Percentiles rank a stretch among this genome's conserved stretches.
phyloP scores from a whole-genome alignment of 2,888 invertebrate species.

The Linyphia triangularis region DNA sequence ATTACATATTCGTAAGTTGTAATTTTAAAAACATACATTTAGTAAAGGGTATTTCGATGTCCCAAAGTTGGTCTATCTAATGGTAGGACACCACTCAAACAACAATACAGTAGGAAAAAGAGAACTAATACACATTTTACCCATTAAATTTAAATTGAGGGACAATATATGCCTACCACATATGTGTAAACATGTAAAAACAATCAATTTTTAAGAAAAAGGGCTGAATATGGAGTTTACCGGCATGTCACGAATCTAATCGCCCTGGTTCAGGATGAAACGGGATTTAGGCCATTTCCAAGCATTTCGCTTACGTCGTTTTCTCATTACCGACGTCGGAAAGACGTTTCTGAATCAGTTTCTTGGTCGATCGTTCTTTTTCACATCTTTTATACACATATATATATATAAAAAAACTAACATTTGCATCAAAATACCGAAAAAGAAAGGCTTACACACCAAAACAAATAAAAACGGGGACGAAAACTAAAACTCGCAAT shows the following conservation, averaged over 20 bases:
- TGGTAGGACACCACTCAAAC: no score
- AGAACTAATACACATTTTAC: no score
- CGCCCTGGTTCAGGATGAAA: neutral
- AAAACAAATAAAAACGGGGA: neutral
- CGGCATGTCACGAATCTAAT: neutral
- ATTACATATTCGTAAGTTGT: no score
- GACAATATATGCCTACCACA: no score
- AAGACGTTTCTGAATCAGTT: neutral
- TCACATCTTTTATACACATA: neutral
- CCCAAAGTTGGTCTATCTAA: no score
- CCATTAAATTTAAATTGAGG: no score
- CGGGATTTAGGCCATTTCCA: neutral
- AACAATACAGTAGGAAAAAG: no score
- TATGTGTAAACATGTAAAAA: no score
- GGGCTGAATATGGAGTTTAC: no score
- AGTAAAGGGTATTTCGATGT: no score
- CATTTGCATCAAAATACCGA: slow-evolving; percentile 30
- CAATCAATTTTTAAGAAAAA: no score
- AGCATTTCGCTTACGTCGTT: neutral
- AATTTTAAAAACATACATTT: no score
- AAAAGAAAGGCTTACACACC: neutral
- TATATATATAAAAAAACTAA: neutral
- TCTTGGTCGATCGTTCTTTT: neutral
- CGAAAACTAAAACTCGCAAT: neutral
- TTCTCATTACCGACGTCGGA: neutral